Evolutionary conservation across 2,113 vertebrate genomes (phyloP).

Genomic region (Oreochromis aureus): DNA sequence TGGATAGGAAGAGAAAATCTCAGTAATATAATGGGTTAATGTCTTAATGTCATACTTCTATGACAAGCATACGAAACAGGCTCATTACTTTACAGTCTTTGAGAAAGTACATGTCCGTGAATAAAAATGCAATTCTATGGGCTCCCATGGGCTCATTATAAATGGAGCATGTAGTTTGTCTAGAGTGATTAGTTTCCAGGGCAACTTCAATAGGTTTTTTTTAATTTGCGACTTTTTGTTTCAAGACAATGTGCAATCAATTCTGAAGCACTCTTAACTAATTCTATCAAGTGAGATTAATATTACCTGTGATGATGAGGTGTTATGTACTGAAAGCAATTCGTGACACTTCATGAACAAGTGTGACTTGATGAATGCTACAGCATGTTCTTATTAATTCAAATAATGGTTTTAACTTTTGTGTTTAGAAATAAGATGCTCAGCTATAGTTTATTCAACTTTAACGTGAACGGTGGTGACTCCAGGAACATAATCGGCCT

Average conservation of each 20-base stretch:
- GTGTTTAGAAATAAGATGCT: background rate
- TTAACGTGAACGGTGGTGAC: background rate
- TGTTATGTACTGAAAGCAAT: background rate
- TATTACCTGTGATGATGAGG: background rate
- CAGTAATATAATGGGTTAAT: constrained; percentile 22
- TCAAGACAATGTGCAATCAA: constrained; percentile 16
- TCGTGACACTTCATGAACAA: background rate
- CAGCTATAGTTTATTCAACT: background rate
- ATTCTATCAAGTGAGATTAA: background rate
- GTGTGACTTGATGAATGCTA: background rate
- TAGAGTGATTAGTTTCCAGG: background rate
- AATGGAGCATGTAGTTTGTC: background rate
- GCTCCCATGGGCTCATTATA: background rate
- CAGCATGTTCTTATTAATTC: background rate
- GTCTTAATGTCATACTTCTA: background rate
- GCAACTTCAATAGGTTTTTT: background rate
- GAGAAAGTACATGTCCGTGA: background rate
- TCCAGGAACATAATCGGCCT: background rate
- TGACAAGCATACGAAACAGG: background rate
- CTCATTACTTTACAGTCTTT: background rate
- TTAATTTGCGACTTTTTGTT: background rate
- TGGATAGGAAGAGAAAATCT: background rate
- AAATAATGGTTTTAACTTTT: background rate
- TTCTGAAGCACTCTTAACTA: background rate
- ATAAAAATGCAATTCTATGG: background rate